Base-by-base conservation (phyloP, 2,113 vertebrate species). In the Phyllostomus hastatus region DNA sequence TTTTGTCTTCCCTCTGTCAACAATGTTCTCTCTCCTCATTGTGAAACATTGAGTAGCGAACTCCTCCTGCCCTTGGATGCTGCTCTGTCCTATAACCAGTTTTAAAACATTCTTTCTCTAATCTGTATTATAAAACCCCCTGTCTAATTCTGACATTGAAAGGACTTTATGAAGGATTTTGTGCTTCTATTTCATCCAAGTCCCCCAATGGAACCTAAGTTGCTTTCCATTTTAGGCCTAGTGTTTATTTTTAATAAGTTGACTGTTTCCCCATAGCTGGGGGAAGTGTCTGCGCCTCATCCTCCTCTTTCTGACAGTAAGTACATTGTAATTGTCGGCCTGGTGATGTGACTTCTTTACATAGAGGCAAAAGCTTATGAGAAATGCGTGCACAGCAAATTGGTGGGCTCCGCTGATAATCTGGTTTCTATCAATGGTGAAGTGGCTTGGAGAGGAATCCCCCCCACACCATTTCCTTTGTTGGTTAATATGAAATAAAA, bases 341-440 rank as follows among this genome's bases (percentile, higher is more conserved):
- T 0, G 0, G 0, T 31, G 86, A 92, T 26, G 48, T 35, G 73
- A 0, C 1, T 94, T 35, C 87, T 15, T 78, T 72, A 69, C 2
- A 0, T 4, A 8, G 46, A 35, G 48, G 54, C 73, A 88, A 17
- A 50, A 95, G 26, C 7, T 89, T 57, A 86, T 26, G 50, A 85
- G 86, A 38, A 96, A 87, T 48, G 1, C 0, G 1, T 72, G 89
- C 88, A 97, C 89, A 96, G 95, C 94, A 95, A 96, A 52, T 78
- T 35, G n/a, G 1, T 88, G 70, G 95, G 61, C 79, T 94, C 1
- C 1, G 7, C 46, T 24, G 75, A 73, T 35, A 90, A 93, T 95
- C 95, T 97, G 96, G 43, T 97, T 98, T 94, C 72, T 92, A 97
- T 98, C 94, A 97, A 64, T 3, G 28, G 59, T 95, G 5, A 88